A percentile compares a stretch with the other conserved stretches of the same genome.
Conservation (phyloP, 2,797 vertebrate species). For the Nasua narica region DNA sequence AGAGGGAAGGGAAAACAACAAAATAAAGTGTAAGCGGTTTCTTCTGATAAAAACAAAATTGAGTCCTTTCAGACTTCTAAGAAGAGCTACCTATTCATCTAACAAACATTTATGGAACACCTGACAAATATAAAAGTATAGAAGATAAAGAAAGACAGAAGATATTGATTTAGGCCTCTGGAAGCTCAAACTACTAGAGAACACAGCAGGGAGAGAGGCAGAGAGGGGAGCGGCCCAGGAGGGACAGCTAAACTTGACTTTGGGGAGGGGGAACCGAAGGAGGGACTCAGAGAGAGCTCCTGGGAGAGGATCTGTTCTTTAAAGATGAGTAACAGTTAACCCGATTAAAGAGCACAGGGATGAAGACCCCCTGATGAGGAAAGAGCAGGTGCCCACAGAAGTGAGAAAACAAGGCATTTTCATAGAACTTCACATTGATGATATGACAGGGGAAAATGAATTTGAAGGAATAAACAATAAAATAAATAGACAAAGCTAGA, state of each 20-base stretch:
- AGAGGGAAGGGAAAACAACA: neutral
- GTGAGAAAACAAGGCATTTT: neutral
- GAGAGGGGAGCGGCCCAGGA: neutral
- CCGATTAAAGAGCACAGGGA: neutral
- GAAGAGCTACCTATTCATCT: conserved; percentile 10
- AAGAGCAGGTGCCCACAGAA: neutral
- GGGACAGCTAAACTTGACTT: neutral
- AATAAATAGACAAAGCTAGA: neutral
- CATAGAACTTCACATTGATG: neutral
- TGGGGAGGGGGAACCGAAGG: neutral
- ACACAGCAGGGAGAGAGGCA: neutral
- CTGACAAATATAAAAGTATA: neutral
- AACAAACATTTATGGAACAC: neutral
- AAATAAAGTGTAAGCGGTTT: neutral
- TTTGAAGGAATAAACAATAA: neutral
- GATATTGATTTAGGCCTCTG: neutral
- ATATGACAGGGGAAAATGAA: neutral
- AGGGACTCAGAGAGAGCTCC: neutral
- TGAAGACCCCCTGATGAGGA: neutral
- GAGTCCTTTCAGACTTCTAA: neutral
- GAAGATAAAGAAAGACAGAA: conserved; percentile 8
- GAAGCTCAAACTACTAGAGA: neutral
- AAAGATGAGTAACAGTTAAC: neutral
- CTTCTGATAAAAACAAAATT: conserved; percentile 5
- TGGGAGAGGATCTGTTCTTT: neutral